Conservation (phyloP, 2,888 invertebrate genomes). For the Chaetogeoica ovagalla region DNA sequence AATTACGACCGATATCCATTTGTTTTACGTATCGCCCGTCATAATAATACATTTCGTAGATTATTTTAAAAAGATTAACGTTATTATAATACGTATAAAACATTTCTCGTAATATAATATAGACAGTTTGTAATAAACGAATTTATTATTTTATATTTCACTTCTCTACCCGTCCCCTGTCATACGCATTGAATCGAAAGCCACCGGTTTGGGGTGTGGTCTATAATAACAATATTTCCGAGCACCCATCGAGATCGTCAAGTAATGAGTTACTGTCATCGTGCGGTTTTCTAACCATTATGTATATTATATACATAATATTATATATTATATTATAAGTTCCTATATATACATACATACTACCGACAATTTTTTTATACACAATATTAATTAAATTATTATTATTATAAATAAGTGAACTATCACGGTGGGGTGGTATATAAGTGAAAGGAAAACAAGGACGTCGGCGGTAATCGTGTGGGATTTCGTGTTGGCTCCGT, state of each 20-base stretch:
- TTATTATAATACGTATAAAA: neutral
- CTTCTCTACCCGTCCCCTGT: neutral
- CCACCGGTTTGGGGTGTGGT: constrained; percentile 10
- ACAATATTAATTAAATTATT: neutral
- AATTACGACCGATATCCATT: constrained; percentile 10
- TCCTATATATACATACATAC: too few relatives aligned
- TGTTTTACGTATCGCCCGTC: neutral
- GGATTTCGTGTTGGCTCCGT: too few relatives aligned
- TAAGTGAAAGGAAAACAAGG: too few relatives aligned
- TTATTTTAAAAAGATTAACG: neutral
- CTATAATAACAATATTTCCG: constrained; percentile 7
- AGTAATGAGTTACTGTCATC: constrained; percentile 38
- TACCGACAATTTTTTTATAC: too few relatives aligned
- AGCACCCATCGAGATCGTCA: constrained; percentile 1
- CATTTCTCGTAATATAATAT: too few relatives aligned
- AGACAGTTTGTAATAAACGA: constrained; percentile 15
- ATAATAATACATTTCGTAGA: neutral
- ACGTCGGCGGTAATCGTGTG: too few relatives aligned
- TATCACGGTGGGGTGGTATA: neutral
- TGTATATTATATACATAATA: too few relatives aligned
- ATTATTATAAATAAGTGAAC: neutral
- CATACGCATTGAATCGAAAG: neutral
- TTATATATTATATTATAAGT: too few relatives aligned
- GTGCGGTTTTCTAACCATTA: neutral
- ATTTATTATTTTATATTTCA: constrained; percentile 13